These are phyloP conservation scores for Eledone cirrhosa DNA, from an alignment of 2,888 invertebrate species.

Conservation along the genomic window DNA sequence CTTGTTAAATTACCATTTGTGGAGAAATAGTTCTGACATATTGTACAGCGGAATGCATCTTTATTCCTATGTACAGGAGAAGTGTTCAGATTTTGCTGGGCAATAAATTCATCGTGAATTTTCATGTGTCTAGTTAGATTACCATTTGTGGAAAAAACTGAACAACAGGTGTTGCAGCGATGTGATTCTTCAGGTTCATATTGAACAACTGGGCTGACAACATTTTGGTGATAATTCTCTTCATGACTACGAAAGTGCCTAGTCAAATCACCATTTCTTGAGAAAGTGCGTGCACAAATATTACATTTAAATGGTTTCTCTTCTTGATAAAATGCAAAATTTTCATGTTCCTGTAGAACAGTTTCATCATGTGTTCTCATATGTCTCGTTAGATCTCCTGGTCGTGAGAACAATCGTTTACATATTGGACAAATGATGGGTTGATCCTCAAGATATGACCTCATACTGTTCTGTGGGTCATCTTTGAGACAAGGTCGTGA, in stretches of 20 bases:
- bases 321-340: constrained; percentile 13
- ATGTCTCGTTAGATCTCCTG: constrained; percentile 18
- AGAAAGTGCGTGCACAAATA: constrained; percentile 19
- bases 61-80: constrained; percentile 3
- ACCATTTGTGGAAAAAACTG: constrained; percentile 20
- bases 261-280: constrained; percentile 13
- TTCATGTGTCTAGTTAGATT: constrained; percentile 26
- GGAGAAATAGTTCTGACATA: not conserved
- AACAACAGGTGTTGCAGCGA: not conserved
- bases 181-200: not conserved
- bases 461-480: not conserved
- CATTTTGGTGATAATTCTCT: not conserved
- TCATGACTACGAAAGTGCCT: constrained; percentile 21
- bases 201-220: too few species aligned
- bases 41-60: not conserved
- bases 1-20: constrained; percentile 11
- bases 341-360: constrained; percentile 8
- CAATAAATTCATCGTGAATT: not conserved
- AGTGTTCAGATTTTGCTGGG: not conserved
- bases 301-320: constrained; percentile 22
- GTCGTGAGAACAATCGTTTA: constrained; percentile 18
- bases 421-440: constrained; percentile 17
- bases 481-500: too few species aligned
- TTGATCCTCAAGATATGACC: constrained; percentile 5
- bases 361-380: constrained; percentile 23